These are phyloP conservation scores for Dryocosmus kuriphilus DNA, from an alignment of 2,888 invertebrate species.

Conservation along the genomic window DNA sequence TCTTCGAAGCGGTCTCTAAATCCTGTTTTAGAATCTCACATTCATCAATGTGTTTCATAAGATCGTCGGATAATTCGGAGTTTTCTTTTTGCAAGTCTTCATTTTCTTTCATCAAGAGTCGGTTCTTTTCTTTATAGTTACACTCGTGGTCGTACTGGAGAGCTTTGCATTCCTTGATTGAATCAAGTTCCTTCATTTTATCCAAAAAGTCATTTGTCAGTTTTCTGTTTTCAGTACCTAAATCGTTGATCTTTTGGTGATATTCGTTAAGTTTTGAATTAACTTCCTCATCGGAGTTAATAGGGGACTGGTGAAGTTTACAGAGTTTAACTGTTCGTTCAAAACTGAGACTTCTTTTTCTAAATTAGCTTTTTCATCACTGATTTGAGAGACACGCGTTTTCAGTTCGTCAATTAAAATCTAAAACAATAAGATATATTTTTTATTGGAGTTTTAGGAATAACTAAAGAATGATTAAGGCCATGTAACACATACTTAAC, in stretches of 20 bases:
- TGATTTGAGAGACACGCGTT: constrained; percentile 57
- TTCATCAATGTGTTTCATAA: constrained; percentile 69
- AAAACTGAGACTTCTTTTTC: constrained; percentile 54
- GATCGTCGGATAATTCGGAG: constrained; percentile 63
- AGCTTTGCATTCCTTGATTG: constrained; percentile 62
- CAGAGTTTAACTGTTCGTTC: constrained; percentile 55
- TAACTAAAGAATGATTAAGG: background rate
- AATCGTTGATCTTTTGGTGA: constrained; percentile 58
- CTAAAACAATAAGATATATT: constrained; percentile 51
- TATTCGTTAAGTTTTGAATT: constrained; percentile 53
- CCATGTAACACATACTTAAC: too few relatives aligned
- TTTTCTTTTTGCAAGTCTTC: constrained; percentile 62
- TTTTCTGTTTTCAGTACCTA: constrained; percentile 67
- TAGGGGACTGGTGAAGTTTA: constrained; percentile 48
- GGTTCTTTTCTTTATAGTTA: constrained; percentile 60
- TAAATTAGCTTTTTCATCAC: constrained; percentile 59
- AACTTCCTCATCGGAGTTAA: constrained; percentile 54
- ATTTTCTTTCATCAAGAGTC: constrained; percentile 53
- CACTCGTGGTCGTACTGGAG: constrained; percentile 66
- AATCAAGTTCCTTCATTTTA: constrained; percentile 76
- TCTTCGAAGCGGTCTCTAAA: constrained; percentile 56
- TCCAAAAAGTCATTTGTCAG: constrained; percentile 82
- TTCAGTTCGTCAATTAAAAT: constrained; percentile 62
- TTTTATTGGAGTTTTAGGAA: background rate
- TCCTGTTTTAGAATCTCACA: constrained; percentile 63